These are phyloP conservation scores for Melinaea menophilus DNA, from an alignment of 2,888 invertebrate genomes.

Conservation along the genomic window DNA sequence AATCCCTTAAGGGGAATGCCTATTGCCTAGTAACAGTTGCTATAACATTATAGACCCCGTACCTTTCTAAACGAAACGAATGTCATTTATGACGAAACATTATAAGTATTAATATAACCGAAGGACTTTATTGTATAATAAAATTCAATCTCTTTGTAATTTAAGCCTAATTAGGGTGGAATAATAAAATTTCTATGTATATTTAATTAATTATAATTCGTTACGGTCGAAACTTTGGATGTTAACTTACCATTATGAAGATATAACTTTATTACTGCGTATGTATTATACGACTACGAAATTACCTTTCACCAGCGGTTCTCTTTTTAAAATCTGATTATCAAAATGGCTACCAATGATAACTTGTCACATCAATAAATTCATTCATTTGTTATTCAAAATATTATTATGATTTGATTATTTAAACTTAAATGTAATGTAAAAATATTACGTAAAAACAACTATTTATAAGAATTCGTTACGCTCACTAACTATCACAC, in stretches of 20 bases:
- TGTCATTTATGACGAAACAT: too few species aligned
- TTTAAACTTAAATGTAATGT: too few species aligned
- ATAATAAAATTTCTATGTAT: constrained; percentile 51
- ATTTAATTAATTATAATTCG: constrained; percentile 64
- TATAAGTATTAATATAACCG: background rate
- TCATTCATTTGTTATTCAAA: too few species aligned
- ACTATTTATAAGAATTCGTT: too few species aligned
- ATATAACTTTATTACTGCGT: constrained; percentile 39
- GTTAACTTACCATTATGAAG: constrained; percentile 46
- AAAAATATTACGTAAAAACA: too few species aligned
- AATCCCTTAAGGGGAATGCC: constrained; percentile 42
- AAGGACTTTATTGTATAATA: constrained; percentile 11
- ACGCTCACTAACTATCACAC: too few species aligned
- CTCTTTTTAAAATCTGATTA: too few species aligned
- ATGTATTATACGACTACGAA: constrained; percentile 2
- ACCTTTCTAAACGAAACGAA: constrained; percentile 10
- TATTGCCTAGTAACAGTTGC: constrained; percentile 20
- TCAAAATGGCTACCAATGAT: too few species aligned
- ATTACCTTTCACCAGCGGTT: background rate
- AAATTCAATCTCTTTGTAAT: constrained; percentile 1
- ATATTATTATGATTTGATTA: too few species aligned
- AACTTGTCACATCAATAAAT: too few species aligned
- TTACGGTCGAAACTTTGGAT: constrained; percentile 60
- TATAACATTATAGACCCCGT: constrained; percentile 24
- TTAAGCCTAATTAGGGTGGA: constrained; percentile 53